Conservation (phyloP, 2,113 vertebrate genomes). For the Zootoca vivipara region DNA sequence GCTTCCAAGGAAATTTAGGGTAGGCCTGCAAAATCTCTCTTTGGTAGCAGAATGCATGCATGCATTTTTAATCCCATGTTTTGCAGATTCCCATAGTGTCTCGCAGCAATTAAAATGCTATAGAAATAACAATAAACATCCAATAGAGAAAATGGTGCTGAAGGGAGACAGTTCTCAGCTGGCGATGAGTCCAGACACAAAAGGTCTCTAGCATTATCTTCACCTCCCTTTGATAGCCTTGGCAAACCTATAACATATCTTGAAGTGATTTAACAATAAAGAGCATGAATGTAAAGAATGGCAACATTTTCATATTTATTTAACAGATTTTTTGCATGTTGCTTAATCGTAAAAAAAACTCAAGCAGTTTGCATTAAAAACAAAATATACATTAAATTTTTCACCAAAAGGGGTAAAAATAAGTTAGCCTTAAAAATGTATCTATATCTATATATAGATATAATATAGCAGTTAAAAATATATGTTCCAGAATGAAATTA, state of each 20-base stretch:
- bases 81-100: not conserved
- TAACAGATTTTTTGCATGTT: no score
- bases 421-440: no score
- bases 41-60: not conserved
- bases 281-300: no score
- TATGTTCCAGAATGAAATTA: no score
- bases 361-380: no score
- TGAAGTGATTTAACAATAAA: no score
- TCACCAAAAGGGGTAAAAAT: no score
- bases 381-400: no score
- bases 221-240: not conserved
- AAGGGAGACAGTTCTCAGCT: not conserved
- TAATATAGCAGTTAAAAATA: no score
- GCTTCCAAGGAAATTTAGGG: not conserved
- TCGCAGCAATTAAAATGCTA: not conserved
- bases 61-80: not conserved
- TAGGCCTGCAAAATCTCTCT: not conserved
- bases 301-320: no score
- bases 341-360: no score
- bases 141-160: not conserved
- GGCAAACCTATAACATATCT: not conserved
- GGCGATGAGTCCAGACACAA: not conserved
- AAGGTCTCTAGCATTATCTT: not conserved
- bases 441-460: no score
- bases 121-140: not conserved